Evolutionary conservation across 2,113 vertebrate genomes (phyloP).

Genomic region (Myrmecophaga tridactyla): DNA sequence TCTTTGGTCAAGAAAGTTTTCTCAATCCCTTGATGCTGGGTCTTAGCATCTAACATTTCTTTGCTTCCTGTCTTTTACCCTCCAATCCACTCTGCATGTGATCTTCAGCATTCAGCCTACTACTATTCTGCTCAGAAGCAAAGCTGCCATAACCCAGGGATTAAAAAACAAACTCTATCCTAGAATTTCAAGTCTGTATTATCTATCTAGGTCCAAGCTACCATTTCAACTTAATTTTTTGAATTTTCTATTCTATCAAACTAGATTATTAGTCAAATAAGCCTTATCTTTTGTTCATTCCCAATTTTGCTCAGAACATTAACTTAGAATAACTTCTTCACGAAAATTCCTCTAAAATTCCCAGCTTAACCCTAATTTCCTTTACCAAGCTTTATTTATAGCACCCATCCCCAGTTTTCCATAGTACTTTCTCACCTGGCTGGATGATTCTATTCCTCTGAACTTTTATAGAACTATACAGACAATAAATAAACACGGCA

Average conservation of each 20-base stretch:
- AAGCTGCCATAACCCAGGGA: not conserved
- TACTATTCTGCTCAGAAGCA: not conserved
- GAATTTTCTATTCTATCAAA: not conserved
- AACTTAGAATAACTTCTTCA: not conserved
- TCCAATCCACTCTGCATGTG: not conserved
- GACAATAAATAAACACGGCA: too few relatives aligned
- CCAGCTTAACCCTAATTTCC: not conserved
- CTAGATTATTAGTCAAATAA: not conserved
- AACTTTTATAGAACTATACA: too few relatives aligned
- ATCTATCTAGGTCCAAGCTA: not conserved
- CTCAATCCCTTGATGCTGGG: too few relatives aligned
- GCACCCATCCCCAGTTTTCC: not conserved
- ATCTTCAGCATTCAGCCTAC: not conserved
- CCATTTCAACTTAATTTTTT: not conserved
- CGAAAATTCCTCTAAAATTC: not conserved
- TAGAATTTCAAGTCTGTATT: not conserved
- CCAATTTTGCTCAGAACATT: not conserved
- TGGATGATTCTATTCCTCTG: too few relatives aligned
- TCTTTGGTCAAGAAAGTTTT: too few relatives aligned
- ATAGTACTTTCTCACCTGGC: too few relatives aligned
- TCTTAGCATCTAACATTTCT: too few relatives aligned
- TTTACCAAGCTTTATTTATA: not conserved
- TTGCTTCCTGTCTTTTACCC: not conserved
- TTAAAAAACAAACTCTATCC: not conserved
- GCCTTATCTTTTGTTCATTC: not conserved